These are phyloP conservation scores for Carollia perspicillata DNA, from an alignment of 2,113 vertebrate genomes.

Conservation along the genomic window DNA sequence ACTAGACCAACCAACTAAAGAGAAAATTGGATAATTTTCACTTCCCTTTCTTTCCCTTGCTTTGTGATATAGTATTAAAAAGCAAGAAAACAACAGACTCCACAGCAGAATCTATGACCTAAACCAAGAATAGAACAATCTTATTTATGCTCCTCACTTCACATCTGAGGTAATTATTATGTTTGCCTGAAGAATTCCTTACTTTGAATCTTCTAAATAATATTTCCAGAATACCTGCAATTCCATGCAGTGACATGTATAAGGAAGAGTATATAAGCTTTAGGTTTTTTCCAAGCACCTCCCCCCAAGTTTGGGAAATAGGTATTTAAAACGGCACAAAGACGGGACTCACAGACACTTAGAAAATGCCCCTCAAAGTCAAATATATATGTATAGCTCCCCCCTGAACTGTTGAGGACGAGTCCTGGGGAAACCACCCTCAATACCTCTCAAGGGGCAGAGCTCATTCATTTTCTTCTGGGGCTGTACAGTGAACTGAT, in stretches of 20 bases:
- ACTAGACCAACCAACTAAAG: neutral
- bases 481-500: neutral
- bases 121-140: neutral
- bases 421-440: neutral
- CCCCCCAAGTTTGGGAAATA: neutral
- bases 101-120: too few relatives aligned
- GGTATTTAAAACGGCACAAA: neutral
- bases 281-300: neutral
- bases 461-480: neutral
- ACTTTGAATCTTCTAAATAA: neutral
- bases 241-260: neutral
- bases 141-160: neutral
- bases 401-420: neutral
- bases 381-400: neutral
- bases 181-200: neutral
- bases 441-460: neutral
- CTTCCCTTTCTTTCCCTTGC: neutral
- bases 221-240: neutral
- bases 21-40: neutral
- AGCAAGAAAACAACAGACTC: neutral
- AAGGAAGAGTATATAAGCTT: neutral
- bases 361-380: neutral
- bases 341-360: neutral
- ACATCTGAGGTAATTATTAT: neutral
- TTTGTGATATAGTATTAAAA: neutral